Evolutionary conservation across 2,888 invertebrate species (phyloP).

Genomic region (Glaucopsyche alexis): DNA sequence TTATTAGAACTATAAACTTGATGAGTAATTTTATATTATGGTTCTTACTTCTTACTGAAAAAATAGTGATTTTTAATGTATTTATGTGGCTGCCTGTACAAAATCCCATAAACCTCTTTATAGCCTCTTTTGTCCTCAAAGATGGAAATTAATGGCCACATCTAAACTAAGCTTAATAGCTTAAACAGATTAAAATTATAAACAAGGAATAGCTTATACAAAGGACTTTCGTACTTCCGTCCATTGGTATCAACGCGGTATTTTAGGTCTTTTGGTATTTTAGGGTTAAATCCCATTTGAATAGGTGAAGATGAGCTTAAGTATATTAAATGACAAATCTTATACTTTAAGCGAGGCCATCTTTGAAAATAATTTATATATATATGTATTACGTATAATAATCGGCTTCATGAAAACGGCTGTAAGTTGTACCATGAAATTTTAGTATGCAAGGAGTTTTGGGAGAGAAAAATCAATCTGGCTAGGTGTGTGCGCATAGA

Average conservation of each 20-base stretch:
- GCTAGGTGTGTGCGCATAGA: too few relatives aligned
- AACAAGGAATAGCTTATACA: slow-evolving; percentile 12
- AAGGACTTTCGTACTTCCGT: slow-evolving; percentile 4
- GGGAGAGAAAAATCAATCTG: too few relatives aligned
- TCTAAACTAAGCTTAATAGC: slow-evolving; percentile 45
- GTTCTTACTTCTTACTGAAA: too few relatives aligned
- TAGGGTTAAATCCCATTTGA: not conserved
- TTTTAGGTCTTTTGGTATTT: not conserved
- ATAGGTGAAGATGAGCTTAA: not conserved
- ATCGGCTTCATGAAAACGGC: too few relatives aligned
- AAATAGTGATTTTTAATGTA: too few relatives aligned
- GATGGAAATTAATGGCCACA: slow-evolving; percentile 45
- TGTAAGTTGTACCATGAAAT: too few relatives aligned
- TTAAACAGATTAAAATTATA: slow-evolving; percentile 50
- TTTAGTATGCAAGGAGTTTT: too few relatives aligned
- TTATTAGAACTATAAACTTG: too few relatives aligned
- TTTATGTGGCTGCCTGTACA: not conserved
- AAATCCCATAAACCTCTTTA: slow-evolving; percentile 27
- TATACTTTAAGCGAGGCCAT: too few relatives aligned
- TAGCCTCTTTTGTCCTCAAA: slow-evolving; percentile 30
- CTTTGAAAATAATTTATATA: too few relatives aligned
- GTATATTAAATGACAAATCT: not conserved
- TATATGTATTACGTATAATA: too few relatives aligned
- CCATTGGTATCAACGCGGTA: slow-evolving; percentile 16
- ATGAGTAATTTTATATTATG: too few relatives aligned